These are phyloP conservation scores for Chironomus riparius DNA, from an alignment of 2,888 invertebrate species.

Conservation along the genomic window DNA sequence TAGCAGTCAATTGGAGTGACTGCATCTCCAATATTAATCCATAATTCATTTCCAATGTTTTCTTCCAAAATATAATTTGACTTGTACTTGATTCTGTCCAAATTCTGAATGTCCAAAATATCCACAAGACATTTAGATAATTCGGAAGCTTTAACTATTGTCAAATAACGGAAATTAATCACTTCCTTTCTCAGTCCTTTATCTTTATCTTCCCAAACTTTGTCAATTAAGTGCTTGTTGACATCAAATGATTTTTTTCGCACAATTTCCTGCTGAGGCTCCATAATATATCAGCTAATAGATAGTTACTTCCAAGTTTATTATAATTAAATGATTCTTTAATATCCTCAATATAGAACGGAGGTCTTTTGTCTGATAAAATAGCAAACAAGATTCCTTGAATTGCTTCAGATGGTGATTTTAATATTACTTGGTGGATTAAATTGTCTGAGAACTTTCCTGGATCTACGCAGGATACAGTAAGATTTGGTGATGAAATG, in stretches of 20 bases:
- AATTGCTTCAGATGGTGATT: conserved; percentile 39
- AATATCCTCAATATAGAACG: conserved; percentile 16
- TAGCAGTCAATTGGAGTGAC: conserved; percentile 43
- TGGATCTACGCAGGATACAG: conserved; percentile 42
- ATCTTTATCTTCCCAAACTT: conserved; percentile 27
- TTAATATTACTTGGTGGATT: conserved; percentile 38
- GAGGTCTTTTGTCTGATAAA: conserved; percentile 6
- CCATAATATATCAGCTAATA: conserved; percentile 20
- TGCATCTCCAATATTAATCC: conserved; percentile 41
- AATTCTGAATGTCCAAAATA: conserved; percentile 33
- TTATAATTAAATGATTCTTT: conserved; percentile 15
- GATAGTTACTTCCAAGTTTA: conserved; percentile 2
- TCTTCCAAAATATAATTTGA: conserved; percentile 31
- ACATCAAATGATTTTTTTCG: conserved; percentile 17
- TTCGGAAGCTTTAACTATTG: conserved; percentile 36
- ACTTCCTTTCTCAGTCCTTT: conserved; percentile 39
- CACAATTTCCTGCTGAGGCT: conserved; percentile 28
- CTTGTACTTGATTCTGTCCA: conserved; percentile 31
- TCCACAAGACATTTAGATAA: conserved; percentile 35
- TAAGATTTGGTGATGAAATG: conserved; percentile 36
- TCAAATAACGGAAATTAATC: conserved; percentile 32
- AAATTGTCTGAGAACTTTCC: conserved; percentile 43
- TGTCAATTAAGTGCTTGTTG: conserved; percentile 21
- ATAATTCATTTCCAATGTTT: conserved; percentile 28
- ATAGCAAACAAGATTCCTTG: conserved; percentile 14